phyloP scores from a whole-genome alignment of 2,113 vertebrate species.

The Coryphaenoides rupestris region DNA sequence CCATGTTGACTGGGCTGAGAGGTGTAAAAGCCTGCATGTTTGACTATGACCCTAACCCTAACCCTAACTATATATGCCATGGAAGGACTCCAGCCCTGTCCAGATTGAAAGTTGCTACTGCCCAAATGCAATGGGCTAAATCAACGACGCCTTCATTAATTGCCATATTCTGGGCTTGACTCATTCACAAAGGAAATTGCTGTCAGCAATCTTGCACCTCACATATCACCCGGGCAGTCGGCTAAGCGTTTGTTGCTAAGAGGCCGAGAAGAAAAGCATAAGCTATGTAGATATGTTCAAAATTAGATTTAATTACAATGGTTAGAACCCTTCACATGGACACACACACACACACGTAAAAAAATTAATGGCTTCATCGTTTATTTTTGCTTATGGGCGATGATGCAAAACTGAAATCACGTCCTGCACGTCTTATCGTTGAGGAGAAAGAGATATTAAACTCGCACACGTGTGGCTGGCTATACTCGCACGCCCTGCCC shows the following conservation, averaged over 20 bases:
- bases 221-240: conserved; percentile 46
- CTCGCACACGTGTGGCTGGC: not conserved
- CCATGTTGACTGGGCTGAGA: too few species aligned
- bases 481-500: conserved; percentile 13
- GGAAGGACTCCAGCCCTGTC: conserved; percentile 2
- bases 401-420: conserved; percentile 35
- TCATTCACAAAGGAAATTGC: conserved; percentile 49
- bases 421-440: conserved; percentile 26
- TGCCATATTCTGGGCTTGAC: conserved; percentile 35
- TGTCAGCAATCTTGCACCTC: conserved; percentile 28
- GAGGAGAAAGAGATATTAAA: conserved; percentile 22
- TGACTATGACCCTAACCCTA: too few species aligned
- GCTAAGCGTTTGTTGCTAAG: conserved; percentile 18
- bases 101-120: conserved; percentile 11
- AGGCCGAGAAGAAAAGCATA: conserved; percentile 25
- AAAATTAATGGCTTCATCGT: conserved; percentile 18
- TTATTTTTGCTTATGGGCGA: conserved; percentile 22
- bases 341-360: not conserved
- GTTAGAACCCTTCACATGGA: not conserved
- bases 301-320: conserved; percentile 26
- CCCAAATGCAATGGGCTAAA: conserved; percentile 29
- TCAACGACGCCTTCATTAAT: conserved; percentile 53
- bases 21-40: too few species aligned
- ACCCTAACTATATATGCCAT: too few species aligned
- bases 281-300: conserved; percentile 10